phyloP scores from a whole-genome alignment of 2,888 invertebrate genomes.

The Geotrupes spiniger region DNA sequence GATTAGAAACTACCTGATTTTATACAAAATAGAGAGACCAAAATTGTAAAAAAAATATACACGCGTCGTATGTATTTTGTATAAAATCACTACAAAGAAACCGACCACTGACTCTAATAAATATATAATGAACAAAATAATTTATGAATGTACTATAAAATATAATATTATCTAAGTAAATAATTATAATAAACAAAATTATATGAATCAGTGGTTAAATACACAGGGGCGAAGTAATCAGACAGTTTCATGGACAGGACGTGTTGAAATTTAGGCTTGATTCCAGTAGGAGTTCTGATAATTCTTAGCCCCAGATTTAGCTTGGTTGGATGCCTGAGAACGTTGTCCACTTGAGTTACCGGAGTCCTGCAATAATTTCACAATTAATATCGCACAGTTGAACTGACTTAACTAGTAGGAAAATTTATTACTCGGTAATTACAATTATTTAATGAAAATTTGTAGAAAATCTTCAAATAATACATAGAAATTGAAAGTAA shows the following conservation, averaged over 20 bases:
- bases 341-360: conserved; percentile 54
- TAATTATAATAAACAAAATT: conserved; percentile 25
- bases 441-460: too few species aligned
- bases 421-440: background rate
- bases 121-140: conserved; percentile 31
- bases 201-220: conserved; percentile 25
- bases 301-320: conserved; percentile 59
- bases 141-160: conserved; percentile 29
- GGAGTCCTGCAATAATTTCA: conserved; percentile 55
- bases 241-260: conserved; percentile 13
- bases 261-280: conserved; percentile 53
- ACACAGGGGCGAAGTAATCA: conserved; percentile 19
- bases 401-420: background rate
- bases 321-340: conserved; percentile 55
- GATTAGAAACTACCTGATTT: conserved; percentile 23
- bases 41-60: conserved; percentile 28
- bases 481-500: too few species aligned
- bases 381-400: background rate
- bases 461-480: too few species aligned
- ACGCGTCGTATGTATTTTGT: conserved; percentile 26
- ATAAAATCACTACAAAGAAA: conserved; percentile 26
- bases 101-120: conserved; percentile 25
- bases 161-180: conserved; percentile 27
- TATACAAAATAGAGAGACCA: conserved; percentile 30
- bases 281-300: conserved; percentile 66